Conservation (phyloP, 2,888 invertebrate genomes). For the Lymantria monacha region DNA sequence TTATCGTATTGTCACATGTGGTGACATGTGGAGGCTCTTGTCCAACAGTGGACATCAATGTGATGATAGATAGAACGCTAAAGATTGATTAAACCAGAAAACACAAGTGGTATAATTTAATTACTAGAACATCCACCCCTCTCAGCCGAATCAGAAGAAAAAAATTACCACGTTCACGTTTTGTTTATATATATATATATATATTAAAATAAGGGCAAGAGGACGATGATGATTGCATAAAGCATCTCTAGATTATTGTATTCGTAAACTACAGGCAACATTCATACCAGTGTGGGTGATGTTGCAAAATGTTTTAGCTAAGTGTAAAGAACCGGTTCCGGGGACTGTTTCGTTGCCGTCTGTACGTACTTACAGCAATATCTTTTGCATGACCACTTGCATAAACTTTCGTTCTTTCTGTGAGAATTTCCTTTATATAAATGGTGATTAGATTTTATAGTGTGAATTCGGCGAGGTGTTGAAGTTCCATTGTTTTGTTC, state of each 20-base stretch:
- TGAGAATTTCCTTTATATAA: conserved; percentile 35
- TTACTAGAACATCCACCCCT: too few relatives aligned
- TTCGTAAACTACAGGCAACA: conserved; percentile 1
- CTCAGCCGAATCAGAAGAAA: too few relatives aligned
- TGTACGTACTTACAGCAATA: conserved; percentile 30
- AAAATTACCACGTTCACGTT: too few relatives aligned
- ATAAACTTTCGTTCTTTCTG: conserved; percentile 56
- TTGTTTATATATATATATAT: too few relatives aligned
- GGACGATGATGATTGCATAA: too few relatives aligned
- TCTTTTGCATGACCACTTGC: conserved; percentile 36
- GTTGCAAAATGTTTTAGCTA: conserved; percentile 70
- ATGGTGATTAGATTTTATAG: conserved; percentile 31
- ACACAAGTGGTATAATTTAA: too few relatives aligned
- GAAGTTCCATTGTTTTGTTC: conserved; percentile 40
- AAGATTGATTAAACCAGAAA: too few relatives aligned
- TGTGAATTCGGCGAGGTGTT: conserved; percentile 55
- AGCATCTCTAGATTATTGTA: background rate
- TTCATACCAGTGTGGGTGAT: conserved; percentile 1
- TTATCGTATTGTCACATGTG: too few relatives aligned
- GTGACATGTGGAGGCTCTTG: too few relatives aligned
- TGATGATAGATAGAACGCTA: too few relatives aligned
- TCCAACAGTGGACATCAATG: too few relatives aligned
- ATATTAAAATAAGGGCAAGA: background rate
- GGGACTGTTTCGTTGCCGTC: conserved; percentile 33
- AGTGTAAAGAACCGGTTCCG: conserved; percentile 64